Evolutionary conservation across 2,888 invertebrate genomes (phyloP), one percentile per base, ranked within the genome.

Genomic region (Luperina testacea): DNA sequence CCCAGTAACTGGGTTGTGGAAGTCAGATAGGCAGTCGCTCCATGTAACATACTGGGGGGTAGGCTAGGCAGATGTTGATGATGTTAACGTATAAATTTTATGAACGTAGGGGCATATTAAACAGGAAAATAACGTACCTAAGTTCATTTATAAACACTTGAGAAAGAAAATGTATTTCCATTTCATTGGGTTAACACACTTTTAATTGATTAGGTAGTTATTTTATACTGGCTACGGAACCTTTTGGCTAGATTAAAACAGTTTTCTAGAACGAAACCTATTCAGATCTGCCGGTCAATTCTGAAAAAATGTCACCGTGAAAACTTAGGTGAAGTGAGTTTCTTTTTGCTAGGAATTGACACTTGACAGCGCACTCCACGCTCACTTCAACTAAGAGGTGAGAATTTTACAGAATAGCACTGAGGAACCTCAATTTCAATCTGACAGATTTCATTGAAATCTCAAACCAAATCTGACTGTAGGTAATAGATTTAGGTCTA

Each of bases 401-500:
- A n/a, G n/a, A n/a, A n/a, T n/a, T n/a, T n/a, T n/a, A n/a, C n/a
- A n/a, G n/a, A n/a, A n/a, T n/a, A n/a, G n/a, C n/a, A n/a, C n/a
- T n/a, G n/a, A n/a, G n/a, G 20, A 51, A 51, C 27, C 75, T 51
- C n/a, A 15, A 38, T 51, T 75, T 38, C 38, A 75, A 75, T 51
- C 61, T 75, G n/a, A 9, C 38, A 75, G 51, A 42, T 63, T 51
- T 76, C 27, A 48, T 11, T 27, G 48, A 63, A 63, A 63, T 32
- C 32, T 8, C 20, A 63, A 63, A 32, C 20, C 64, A 38, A 64
- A 64, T 76, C 74, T 73, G 11, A 27, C 13, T 51, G 7, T 57
- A 57, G n/a, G 11, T 38, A 42, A 42, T 45, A 45, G 74, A 75
- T 75, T 48, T 38, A 74, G 75, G 38, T 48, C n/a, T 48, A 48